phyloP scores from a whole-genome alignment of 2,113 vertebrate genomes.

The Eublepharis macularius region DNA sequence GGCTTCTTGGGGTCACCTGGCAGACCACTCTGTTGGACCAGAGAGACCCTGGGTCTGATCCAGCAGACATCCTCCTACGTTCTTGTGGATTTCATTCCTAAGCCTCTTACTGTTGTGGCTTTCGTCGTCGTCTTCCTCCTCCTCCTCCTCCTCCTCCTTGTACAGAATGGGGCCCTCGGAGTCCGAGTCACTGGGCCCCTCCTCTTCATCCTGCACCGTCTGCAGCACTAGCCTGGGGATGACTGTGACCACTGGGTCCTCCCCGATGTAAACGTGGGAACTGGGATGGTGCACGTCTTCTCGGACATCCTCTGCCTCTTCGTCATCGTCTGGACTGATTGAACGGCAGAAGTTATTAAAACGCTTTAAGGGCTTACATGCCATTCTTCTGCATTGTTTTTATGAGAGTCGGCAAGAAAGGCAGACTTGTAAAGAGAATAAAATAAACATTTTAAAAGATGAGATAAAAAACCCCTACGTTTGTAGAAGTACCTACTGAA shows the following conservation, averaged over 20 bases:
- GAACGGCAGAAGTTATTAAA: conserved; percentile 48
- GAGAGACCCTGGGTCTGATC: too few species aligned
- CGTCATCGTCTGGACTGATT: conserved; percentile 83
- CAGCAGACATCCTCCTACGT: too few species aligned
- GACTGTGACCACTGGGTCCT: conserved; percentile 77
- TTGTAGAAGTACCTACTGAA: neutral
- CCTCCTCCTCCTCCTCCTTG: conserved; percentile 92
- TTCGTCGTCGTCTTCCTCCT: conserved; percentile 92
- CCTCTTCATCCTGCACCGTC: conserved; percentile 83
- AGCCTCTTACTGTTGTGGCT: conserved; percentile 78
- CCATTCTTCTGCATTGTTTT: too few species aligned
- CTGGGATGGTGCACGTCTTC: conserved; percentile 72
- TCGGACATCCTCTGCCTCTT: conserved; percentile 88
- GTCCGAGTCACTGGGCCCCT: conserved; percentile 88
- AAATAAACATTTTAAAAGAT: neutral
- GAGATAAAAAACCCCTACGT: neutral
- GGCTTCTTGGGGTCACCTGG: too few species aligned
- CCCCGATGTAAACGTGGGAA: conserved; percentile 79
- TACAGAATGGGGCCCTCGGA: conserved; percentile 92
- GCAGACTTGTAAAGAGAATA: too few species aligned
- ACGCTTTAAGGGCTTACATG: too few species aligned
- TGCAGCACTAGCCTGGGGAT: conserved; percentile 80
- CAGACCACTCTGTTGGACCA: too few species aligned
- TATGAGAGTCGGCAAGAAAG: too few species aligned
- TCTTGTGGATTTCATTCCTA: neutral